Conservation (phyloP, 2,888 invertebrate genomes). For the Tetranychus truncatus region DNA sequence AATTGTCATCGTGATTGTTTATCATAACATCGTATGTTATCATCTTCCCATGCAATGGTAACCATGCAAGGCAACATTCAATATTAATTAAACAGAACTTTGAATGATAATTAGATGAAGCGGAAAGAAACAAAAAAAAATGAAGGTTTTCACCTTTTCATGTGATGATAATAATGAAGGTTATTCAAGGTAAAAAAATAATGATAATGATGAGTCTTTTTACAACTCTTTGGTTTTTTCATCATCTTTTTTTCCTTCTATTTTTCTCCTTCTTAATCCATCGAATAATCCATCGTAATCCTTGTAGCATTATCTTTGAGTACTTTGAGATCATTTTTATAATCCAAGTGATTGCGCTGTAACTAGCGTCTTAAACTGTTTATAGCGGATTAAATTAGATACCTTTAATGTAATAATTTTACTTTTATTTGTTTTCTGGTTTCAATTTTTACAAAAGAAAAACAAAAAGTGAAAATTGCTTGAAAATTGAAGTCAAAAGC, state of each 20-base stretch:
- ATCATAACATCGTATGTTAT: neutral
- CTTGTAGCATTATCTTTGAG: neutral
- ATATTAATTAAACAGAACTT: too few species aligned
- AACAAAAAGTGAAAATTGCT: too few species aligned
- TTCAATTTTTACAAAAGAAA: too few species aligned
- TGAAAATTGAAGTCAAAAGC: too few species aligned
- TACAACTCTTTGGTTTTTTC: neutral
- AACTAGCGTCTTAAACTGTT: too few species aligned
- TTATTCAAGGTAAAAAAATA: neutral
- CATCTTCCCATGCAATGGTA: too few species aligned
- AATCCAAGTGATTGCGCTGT: too few species aligned
- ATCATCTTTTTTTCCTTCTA: neutral
- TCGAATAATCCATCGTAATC: neutral
- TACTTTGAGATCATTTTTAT: neutral
- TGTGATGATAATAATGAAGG: neutral
- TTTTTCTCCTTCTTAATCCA: neutral
- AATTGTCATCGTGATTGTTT: neutral
- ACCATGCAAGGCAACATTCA: too few species aligned
- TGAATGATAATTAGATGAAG: neutral
- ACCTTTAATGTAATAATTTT: too few species aligned
- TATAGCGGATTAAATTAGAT: too few species aligned
- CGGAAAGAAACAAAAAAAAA: neutral
- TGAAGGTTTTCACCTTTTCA: neutral
- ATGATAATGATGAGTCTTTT: neutral
- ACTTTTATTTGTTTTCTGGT: too few species aligned